Conservation (phyloP, 2,797 vertebrate genomes). For the Chloroceryle amazona region DNA sequence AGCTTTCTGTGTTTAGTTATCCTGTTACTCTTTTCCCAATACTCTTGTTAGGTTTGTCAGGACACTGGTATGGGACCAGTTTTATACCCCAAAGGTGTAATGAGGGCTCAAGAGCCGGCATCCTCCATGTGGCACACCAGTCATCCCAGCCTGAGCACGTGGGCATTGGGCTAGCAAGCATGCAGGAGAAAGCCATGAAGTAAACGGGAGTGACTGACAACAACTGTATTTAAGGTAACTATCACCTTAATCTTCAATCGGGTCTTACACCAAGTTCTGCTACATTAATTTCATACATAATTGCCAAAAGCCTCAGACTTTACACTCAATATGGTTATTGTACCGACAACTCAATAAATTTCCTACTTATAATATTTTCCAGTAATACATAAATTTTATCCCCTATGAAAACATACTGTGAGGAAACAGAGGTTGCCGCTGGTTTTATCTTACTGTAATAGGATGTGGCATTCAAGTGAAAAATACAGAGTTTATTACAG, state of each 20-base stretch:
- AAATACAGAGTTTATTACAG: conserved; percentile 10
- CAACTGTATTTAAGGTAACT: background rate
- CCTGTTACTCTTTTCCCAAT: background rate
- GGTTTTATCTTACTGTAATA: conserved; percentile 37
- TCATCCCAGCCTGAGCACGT: background rate
- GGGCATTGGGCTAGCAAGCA: rapidly evolving
- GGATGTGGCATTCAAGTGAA: background rate
- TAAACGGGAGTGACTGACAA: background rate
- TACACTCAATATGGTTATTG: background rate
- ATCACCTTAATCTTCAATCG: background rate
- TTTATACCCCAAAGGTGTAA: background rate
- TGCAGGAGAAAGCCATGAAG: background rate
- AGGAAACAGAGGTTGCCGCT: conserved; percentile 26
- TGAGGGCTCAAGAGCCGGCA: background rate
- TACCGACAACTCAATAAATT: conserved; percentile 47
- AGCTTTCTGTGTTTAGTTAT: background rate
- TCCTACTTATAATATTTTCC: conserved; percentile 15
- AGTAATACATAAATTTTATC: conserved; percentile 39
- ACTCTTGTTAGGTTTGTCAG: background rate
- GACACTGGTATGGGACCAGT: background rate
- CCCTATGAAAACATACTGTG: conserved; percentile 39
- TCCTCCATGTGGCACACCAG: background rate
- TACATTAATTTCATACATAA: conserved; percentile 28
- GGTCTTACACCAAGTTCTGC: background rate
- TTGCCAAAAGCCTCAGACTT: conserved; percentile 15